These are phyloP conservation scores for Aleiodes alternator DNA, from an alignment of 2,888 invertebrate genomes.

Conservation along the genomic window DNA sequence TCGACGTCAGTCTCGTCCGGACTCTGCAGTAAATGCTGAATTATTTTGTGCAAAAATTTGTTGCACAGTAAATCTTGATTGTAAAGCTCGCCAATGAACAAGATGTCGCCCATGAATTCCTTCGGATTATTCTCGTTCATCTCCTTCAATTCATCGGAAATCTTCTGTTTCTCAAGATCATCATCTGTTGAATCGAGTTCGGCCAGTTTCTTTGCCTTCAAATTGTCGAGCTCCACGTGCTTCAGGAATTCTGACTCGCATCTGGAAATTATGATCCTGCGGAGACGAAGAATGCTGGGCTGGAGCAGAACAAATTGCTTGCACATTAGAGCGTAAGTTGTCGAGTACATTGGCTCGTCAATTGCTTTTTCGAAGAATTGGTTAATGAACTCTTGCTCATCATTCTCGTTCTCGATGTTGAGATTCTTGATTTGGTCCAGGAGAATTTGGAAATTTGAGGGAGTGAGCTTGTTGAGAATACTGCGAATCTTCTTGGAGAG, in stretches of 20 bases:
- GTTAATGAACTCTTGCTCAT: slow-evolving; percentile 11
- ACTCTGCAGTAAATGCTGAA: slow-evolving; percentile 7
- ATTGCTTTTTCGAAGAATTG: slow-evolving; percentile 24
- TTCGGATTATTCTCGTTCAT: slow-evolving; percentile 7
- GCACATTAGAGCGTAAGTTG: slow-evolving; percentile 22
- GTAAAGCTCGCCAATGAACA: slow-evolving; percentile 24
- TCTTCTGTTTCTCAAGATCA: not conserved
- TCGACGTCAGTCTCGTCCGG: slow-evolving; percentile 9
- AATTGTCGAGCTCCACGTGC: not conserved
- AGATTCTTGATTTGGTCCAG: slow-evolving; percentile 17
- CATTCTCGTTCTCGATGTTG: slow-evolving; percentile 3
- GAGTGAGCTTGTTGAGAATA: slow-evolving; percentile 28
- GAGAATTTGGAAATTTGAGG: slow-evolving; percentile 29
- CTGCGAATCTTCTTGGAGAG: slow-evolving; percentile 13
- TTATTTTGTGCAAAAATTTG: not conserved
- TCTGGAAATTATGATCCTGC: not conserved
- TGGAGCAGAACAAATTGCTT: slow-evolving; percentile 16
- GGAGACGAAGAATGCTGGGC: slow-evolving; percentile 15
- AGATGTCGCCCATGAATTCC: slow-evolving; percentile 16
- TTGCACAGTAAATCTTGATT: slow-evolving; percentile 30
- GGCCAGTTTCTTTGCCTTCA: not conserved
- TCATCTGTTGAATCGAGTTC: not conserved
- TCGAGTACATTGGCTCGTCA: slow-evolving; percentile 18
- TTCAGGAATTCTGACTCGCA: not conserved
- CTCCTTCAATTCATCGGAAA: not conserved